Conservation (phyloP, 2,888 invertebrate species). For the Drosophila merina region DNA sequence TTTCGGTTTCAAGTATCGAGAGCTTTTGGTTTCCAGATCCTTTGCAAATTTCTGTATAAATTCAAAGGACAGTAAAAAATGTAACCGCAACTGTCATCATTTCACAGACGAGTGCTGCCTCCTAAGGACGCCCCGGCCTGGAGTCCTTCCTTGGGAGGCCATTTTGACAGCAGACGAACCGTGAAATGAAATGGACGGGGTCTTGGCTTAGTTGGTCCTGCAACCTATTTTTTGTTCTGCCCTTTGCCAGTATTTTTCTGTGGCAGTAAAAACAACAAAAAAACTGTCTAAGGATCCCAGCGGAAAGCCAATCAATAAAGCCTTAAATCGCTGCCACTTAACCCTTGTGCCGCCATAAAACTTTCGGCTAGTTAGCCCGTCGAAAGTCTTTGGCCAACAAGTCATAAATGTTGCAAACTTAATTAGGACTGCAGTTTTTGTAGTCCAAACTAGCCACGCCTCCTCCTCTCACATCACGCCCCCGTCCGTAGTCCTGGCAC, state of each 20-base stretch:
- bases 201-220: slow-evolving; percentile 9
- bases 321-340: slow-evolving; percentile 26
- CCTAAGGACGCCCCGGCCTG: too few species aligned
- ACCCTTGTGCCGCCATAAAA: slow-evolving; percentile 12
- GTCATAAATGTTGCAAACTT: slow-evolving; percentile 76
- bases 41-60: slow-evolving; percentile 1
- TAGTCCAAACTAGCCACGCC: slow-evolving; percentile 13
- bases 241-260: neutral
- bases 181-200: slow-evolving; percentile 64
- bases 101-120: slow-evolving; percentile 50
- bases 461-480: slow-evolving; percentile 1
- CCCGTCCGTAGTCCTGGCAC: slow-evolving; percentile 37
- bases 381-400: slow-evolving; percentile 61
- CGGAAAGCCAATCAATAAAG: slow-evolving; percentile 21
- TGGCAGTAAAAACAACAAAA: neutral
- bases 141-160: slow-evolving; percentile 19
- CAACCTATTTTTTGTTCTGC: neutral
- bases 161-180: slow-evolving; percentile 56
- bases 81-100: slow-evolving; percentile 75
- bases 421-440: slow-evolving; percentile 59
- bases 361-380: slow-evolving; percentile 42
- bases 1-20: too few species aligned
- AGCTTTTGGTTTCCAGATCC: too few species aligned
- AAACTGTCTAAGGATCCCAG: neutral
- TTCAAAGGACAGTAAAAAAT: slow-evolving; percentile 22